A percentile compares a stretch with the other conserved stretches of the same genome.
phyloP scores from a whole-genome alignment of 1,140 invertebrate genomes.

The Meloidogyne exigua region DNA sequence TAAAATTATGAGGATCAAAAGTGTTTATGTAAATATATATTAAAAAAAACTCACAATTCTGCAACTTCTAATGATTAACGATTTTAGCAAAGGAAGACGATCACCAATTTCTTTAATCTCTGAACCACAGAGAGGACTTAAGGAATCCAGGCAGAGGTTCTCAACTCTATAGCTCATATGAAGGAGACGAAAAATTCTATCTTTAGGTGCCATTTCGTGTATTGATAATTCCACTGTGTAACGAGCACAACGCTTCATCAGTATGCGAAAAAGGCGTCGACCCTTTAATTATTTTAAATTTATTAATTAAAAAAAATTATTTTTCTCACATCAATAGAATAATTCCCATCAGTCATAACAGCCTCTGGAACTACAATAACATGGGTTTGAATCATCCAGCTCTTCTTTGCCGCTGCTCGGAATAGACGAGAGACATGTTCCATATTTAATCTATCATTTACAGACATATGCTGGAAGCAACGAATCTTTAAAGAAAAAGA shows the following conservation, averaged over 20 bases:
- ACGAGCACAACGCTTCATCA: background rate
- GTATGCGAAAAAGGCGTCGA: background rate
- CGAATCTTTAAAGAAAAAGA: background rate
- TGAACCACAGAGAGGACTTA: background rate
- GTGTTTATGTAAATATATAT: background rate
- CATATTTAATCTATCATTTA: background rate
- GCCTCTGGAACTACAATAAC: background rate
- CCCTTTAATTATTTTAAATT: background rate
- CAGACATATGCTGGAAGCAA: background rate
- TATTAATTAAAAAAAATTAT: background rate
- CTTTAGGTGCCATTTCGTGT: background rate
- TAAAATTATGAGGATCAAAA: background rate
- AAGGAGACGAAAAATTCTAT: background rate
- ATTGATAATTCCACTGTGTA: background rate
- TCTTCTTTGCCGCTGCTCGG: background rate
- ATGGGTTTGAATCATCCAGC: background rate
- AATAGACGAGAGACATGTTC: slow-evolving; percentile 1
- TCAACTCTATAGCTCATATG: background rate
- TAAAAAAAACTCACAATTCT: background rate
- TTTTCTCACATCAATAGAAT: slow-evolving; percentile 1
- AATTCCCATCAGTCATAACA: background rate
- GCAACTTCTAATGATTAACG: background rate
- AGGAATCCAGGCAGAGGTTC: background rate
- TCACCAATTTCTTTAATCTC: background rate
- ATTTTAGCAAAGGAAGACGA: background rate